phyloP scores from a whole-genome alignment of 2,888 invertebrate genomes.

The Tenthredo distinguenda region DNA sequence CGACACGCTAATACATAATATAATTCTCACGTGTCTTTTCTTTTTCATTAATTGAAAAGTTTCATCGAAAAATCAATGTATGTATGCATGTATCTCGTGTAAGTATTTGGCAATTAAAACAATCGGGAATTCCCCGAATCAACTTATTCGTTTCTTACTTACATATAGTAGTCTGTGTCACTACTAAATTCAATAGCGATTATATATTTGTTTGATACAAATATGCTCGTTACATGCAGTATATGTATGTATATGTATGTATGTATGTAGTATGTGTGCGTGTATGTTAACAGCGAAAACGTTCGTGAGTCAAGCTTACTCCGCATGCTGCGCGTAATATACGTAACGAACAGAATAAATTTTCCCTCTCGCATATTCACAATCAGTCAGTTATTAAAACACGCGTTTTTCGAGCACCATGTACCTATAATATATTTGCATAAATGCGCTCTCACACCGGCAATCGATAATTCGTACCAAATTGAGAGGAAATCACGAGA shows the following conservation, averaged over 20 bases:
- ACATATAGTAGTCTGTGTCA: not conserved
- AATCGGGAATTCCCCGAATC: not conserved
- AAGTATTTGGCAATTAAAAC: not conserved
- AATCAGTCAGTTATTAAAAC: not conserved
- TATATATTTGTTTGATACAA: constrained; percentile 7
- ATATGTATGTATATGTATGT: not conserved
- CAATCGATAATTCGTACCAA: not conserved
- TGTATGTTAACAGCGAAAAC: not conserved
- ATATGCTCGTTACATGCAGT: not conserved
- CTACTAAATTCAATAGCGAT: not conserved
- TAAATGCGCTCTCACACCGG: not conserved
- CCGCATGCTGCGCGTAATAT: constrained; percentile 2
- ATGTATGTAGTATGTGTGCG: not conserved
- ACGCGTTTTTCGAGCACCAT: not conserved
- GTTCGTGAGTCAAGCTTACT: constrained; percentile 5
- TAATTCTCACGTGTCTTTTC: not conserved
- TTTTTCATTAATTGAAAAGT: not conserved
- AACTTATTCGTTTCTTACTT: not conserved
- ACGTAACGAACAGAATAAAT: not conserved
- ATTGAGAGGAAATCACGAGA: not conserved
- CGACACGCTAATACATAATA: not conserved
- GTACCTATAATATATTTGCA: not conserved
- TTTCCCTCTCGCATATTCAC: not conserved
- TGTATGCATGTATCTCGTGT: not conserved
- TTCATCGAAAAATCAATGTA: not conserved